These are phyloP conservation scores for Myodes glareolus DNA, from an alignment of 2,113 vertebrate genomes.

Conservation along the genomic window DNA sequence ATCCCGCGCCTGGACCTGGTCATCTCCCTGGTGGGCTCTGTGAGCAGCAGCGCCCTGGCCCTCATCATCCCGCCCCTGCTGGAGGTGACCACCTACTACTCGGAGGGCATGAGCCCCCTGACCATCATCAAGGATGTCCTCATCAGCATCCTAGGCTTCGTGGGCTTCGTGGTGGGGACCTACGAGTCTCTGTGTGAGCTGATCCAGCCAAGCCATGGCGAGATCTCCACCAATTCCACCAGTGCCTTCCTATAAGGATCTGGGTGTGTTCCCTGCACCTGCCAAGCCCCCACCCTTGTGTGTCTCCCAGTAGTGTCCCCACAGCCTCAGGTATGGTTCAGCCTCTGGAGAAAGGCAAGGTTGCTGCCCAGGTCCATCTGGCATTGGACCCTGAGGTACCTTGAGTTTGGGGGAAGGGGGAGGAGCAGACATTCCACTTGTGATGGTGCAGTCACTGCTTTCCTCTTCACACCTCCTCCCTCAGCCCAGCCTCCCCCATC, in stretches of 20 bases:
- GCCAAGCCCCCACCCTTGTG: not conserved
- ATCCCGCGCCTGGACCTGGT: slow-evolving; percentile 96
- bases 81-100: slow-evolving; percentile 91
- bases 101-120: slow-evolving; percentile 89
- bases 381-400: not conserved
- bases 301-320: not conserved
- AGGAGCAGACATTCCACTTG: not conserved
- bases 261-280: not conserved
- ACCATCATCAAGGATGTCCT: slow-evolving; percentile 86
- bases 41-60: slow-evolving; percentile 98
- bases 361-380: not conserved
- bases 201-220: slow-evolving; percentile 36
- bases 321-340: not conserved
- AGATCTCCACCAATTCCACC: slow-evolving; percentile 70
- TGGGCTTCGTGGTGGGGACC: slow-evolving; percentile 94
- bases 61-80: slow-evolving; percentile 96
- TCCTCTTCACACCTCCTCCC: not conserved
- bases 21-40: slow-evolving; percentile 95
- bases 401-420: too few species aligned
- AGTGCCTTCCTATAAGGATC: slow-evolving; percentile 65
- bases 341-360: slow-evolving; percentile 22
- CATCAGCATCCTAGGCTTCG: slow-evolving; percentile 93
- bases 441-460: not conserved
- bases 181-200: slow-evolving; percentile 90
- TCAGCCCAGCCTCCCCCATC: not conserved